Evolutionary conservation across 2,113 vertebrate genomes (phyloP), one percentile per base, ranked within the genome.

Genomic region (Myotis brandtii): DNA sequence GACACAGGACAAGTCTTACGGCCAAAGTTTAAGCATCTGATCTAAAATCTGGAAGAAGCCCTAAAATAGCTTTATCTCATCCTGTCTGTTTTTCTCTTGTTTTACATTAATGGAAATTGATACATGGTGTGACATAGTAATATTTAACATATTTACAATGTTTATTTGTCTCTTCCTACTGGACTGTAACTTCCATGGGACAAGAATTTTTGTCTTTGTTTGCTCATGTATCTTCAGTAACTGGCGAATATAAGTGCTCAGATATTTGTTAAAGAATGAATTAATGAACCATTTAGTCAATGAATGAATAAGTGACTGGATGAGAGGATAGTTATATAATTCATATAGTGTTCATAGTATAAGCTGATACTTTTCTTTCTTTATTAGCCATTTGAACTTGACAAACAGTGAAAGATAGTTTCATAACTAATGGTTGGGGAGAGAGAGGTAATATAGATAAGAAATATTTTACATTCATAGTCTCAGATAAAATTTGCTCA

Each of bases 401-500:
- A 92, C 25, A 69, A 93, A 72, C 18, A 79, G 12, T 66, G 3
- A 40, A 30, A 83, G 16, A 79, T 48, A 37, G 34, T 85, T 91
- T 84, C 62, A 11, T 91, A 81, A 66, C 14, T 77, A 52, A 72
- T 76, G 25, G 3, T 48, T 87, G 6, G 12, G 17, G 20, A 34
- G 52, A n/a, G 56, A 92, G n/a, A 94, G 52, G 25, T 79, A 50
- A 90, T 66, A 9, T 27, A 64, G 34, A 89, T 70, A 48, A 80
- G 69, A 96, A 93, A 70, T 70, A 75, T 10, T 79, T 86, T 79
- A 80, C 64, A 96, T 91, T 86, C 70, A 69, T 27, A 48, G 32
- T 93, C 11, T 64, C 86, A 80, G 69, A 88, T n/a, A 81, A 37
- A 93, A 84, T 96, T 80, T 95, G 75, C 80, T 81, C 70, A 77